Percentiles rank a stretch among this genome's conserved stretches.
These are phyloP conservation scores for Nannobrachium achirus DNA, from an alignment of 2,113 vertebrate species.

Conservation along the genomic window DNA sequence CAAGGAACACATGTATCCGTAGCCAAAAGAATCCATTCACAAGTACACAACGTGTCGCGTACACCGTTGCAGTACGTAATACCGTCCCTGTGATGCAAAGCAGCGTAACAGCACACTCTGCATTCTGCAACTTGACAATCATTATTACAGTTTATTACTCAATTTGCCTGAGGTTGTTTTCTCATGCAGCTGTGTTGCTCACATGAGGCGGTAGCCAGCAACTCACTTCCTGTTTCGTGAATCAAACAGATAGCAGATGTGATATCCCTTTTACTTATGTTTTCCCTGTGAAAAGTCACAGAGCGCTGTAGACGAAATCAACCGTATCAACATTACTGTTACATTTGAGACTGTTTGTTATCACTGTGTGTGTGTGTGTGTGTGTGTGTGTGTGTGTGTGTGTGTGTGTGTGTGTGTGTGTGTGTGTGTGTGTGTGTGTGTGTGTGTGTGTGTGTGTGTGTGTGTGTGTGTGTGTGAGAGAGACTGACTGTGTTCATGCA, in stretches of 20 bases:
- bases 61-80: too few relatives aligned
- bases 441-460: conserved; percentile 1
- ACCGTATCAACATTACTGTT: too few relatives aligned
- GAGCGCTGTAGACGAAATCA: too few relatives aligned
- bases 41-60: too few relatives aligned
- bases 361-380: neutral
- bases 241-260: neutral
- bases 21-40: too few relatives aligned
- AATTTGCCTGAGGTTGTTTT: conserved; percentile 9
- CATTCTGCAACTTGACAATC: too few relatives aligned
- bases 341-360: too few relatives aligned
- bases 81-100: too few relatives aligned
- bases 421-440: conserved; percentile 1
- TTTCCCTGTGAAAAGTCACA: neutral
- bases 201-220: conserved; percentile 14
- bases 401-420: neutral
- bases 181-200: conserved; percentile 30
- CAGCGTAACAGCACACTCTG: too few relatives aligned
- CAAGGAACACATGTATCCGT: too few relatives aligned
- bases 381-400: conserved; percentile 1
- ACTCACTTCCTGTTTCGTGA: conserved; percentile 46
- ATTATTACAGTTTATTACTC: too few relatives aligned
- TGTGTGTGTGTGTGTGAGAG: neutral
- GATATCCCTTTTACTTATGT: neutral
- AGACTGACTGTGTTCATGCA: too few relatives aligned